Percentiles rank a stretch among this genome's conserved stretches.
Conservation (phyloP, 2,888 invertebrate species). For the Heterodera filipjevi region DNA sequence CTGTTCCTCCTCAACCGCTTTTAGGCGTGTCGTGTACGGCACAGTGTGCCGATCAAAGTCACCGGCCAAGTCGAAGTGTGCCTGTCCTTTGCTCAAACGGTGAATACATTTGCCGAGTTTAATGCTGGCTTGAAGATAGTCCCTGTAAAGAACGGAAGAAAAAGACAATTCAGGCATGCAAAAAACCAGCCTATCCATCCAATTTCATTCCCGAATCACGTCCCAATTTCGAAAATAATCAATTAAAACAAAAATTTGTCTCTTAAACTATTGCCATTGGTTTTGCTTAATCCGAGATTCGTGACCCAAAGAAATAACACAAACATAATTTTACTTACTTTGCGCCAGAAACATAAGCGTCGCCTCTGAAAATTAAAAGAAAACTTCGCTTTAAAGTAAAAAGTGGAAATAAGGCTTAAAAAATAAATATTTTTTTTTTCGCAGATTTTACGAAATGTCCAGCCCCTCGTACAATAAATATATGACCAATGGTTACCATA, state of each 20-base stretch:
- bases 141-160: background rate
- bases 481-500: too few relatives aligned
- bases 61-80: constrained; percentile 32
- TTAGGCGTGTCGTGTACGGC: constrained; percentile 31
- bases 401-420: background rate
- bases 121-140: constrained; percentile 33
- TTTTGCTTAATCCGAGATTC: too few relatives aligned
- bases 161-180: too few relatives aligned
- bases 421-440: too few relatives aligned
- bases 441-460: too few relatives aligned
- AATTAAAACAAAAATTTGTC: too few relatives aligned
- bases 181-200: too few relatives aligned
- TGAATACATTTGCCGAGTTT: constrained; percentile 36
- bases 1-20: constrained; percentile 11
- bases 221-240: too few relatives aligned
- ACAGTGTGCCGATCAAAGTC: constrained; percentile 29
- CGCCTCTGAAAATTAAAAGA: background rate
- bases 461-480: too few relatives aligned
- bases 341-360: background rate
- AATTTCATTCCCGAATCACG: too few relatives aligned
- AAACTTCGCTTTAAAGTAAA: background rate
- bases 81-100: constrained; percentile 19
- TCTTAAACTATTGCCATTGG: too few relatives aligned
- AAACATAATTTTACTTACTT: background rate
- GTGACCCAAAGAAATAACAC: too few relatives aligned